Percentiles rank a stretch among this genome's conserved stretches.
Conservation (phyloP, 2,113 vertebrate genomes). For the Egretta garzetta region DNA sequence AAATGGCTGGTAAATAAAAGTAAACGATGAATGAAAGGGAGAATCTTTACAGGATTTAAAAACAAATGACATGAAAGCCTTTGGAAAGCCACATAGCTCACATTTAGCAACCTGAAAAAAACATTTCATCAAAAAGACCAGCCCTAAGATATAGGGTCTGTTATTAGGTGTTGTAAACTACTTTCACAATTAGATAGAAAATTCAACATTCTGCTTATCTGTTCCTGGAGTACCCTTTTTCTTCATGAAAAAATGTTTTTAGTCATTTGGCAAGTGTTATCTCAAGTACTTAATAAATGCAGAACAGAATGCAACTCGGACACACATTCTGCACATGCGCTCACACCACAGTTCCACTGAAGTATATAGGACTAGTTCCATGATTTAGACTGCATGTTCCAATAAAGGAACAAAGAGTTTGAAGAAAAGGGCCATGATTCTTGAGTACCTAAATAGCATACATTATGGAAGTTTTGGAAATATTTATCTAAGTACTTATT, state of each 20-base stretch:
- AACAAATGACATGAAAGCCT: not conserved
- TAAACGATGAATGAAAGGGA: not conserved
- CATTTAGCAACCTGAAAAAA: not conserved
- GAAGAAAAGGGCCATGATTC: not conserved
- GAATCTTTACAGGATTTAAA: not conserved
- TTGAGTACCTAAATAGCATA: not conserved
- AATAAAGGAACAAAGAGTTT: not conserved
- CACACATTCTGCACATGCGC: accelerated
- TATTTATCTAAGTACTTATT: not conserved
- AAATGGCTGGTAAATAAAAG: not conserved
- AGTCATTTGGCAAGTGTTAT: not conserved
- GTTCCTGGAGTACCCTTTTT: not conserved
- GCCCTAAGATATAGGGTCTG: not conserved
- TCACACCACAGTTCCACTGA: not conserved
- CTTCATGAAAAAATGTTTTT: not conserved
- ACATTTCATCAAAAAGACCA: not conserved
- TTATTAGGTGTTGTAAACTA: not conserved
- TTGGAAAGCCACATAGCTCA: not conserved
- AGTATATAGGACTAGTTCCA: not conserved
- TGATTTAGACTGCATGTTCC: not conserved
- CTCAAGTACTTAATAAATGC: not conserved
- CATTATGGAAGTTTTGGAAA: not conserved
- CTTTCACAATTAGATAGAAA: not conserved
- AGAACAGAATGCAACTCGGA: not conserved
- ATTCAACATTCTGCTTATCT: not conserved